Conservation (phyloP, 1,140 invertebrate species). For the Bombus ignitus region DNA sequence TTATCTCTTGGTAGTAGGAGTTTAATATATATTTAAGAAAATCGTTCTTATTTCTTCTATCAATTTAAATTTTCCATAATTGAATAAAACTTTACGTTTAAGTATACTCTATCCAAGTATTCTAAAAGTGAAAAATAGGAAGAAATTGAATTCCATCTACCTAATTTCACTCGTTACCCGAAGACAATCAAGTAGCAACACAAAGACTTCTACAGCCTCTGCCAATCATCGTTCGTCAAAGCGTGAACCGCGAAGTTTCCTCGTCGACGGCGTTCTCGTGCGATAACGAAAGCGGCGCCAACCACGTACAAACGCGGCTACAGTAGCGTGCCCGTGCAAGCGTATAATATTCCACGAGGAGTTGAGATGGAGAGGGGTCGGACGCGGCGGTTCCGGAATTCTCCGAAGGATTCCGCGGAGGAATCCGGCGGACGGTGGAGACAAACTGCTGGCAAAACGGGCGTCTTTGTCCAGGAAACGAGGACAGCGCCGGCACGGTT, state of each 20-base stretch:
- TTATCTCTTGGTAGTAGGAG: neutral
- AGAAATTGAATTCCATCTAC: neutral
- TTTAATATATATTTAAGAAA: neutral
- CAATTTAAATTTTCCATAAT: neutral
- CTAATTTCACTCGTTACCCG: neutral
- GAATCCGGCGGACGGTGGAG: conserved; percentile 12
- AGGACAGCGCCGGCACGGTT: conserved; percentile 63
- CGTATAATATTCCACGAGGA: conserved; percentile 19
- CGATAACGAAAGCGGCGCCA: conserved; percentile 15
- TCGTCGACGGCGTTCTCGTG: neutral
- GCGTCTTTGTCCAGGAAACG: conserved; percentile 71
- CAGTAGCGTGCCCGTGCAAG: neutral
- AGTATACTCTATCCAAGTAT: neutral
- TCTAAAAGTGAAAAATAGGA: neutral
- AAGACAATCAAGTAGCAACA: neutral
- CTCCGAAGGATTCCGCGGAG: conserved; percentile 46
- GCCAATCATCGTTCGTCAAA: neutral
- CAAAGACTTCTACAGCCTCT: neutral
- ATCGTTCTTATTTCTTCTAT: too few relatives aligned
- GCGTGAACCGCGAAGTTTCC: neutral
- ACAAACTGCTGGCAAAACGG: conserved; percentile 64
- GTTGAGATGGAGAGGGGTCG: neutral
- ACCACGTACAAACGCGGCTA: neutral
- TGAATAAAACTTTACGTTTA: neutral
- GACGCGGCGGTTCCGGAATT: conserved; percentile 32